Evolutionary conservation across 2,797 vertebrate genomes (phyloP), one percentile per base, ranked within the genome.

Genomic region (Pterois miles): DNA sequence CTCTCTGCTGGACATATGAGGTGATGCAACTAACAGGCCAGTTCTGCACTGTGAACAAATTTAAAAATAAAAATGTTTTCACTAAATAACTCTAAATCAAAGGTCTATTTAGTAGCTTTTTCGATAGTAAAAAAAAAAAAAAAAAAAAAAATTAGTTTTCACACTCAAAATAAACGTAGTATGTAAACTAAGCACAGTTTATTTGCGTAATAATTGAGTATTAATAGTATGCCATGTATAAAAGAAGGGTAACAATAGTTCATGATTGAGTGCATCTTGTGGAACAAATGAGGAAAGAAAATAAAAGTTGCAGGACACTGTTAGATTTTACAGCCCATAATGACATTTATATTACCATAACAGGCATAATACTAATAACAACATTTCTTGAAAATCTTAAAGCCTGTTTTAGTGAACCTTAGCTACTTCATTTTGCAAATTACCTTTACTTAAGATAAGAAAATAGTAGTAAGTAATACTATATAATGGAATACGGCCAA

Each of bases 1-100:
- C 86, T 2, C 88, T 84, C 91, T 93, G 77, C 82, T 92, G 92
- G 84, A 62, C 23, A 79, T 1, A 34, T 2, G 4, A 1, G 18
- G 53, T 64, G 76, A 22, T 48, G 40, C 52, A 22, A 38, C 66
- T 43, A 14, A 65, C 2, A 2, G 29, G 1, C 2, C 22, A 29
- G 4, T 25, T 36, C 14, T 18, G 29, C n/a, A 54, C 10, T 12
- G 2, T 18, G 18, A 3, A 16, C 6, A 22, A 52, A 50, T 6
- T 18, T 34, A 4, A 27, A 2, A 68, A 36, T n/a, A 34, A 46
- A 14, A 6, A 54, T 53, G 5, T 38, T 8, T 8, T 43, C 23
- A 66, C 18, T 43, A 29, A 34, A 52, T 16, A 8, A 2, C 59
- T 33, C 4, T 52, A 11, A 59, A 54, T 9, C 23, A 3, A 20